Base-by-base conservation (phyloP, 2,888 invertebrate genomes). In the Yponomeuta plumbellus region DNA sequence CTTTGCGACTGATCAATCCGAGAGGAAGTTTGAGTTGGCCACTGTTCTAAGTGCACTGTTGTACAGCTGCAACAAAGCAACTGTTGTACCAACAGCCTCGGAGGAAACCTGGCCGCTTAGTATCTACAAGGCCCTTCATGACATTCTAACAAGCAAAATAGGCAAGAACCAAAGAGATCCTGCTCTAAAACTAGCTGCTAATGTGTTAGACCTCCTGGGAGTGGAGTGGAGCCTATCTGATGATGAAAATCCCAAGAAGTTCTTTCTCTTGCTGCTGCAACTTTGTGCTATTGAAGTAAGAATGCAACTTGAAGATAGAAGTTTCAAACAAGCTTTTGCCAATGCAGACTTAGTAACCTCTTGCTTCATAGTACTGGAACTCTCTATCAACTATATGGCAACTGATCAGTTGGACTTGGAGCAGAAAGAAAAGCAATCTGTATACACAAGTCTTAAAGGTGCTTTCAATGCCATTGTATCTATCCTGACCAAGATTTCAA, bases 261-360 rank as follows among this genome's bases (percentile, higher is more conserved):
- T 97, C 76, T 94, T 98, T 74, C 88, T 97, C 22, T 86, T 98
- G 13, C 83, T 96, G 26, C 93, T 97, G 67, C 97, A 98, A 80
- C 88, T 98, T 67, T 95, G 96, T 74, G 97, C 97, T 65, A 96
- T 98, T 78, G 98, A 98, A 92, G 95, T 98, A 1, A 94, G 98
- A 76, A 98, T 98, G 97, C 96, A 97, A 73, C 91, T 98, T 70
- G 98, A 98, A 78, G 96, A 97, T 71, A 95, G 95, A 75, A 95
- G 94, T 77, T 92, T 97, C 72, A 96, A 96, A 80, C 93, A 96
- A 76, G 95, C 96, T 1, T 93, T 94, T 80, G 92, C 93, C 61
- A 95, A 96, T 81, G 94, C 94, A 64, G 95, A 96, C 70, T 86
- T 97, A 62, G 92, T 97, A n/a, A 95, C 95, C 11, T 93, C 96